Conservation (phyloP, 2,888 invertebrate species). For the Isoperla grammatica region DNA sequence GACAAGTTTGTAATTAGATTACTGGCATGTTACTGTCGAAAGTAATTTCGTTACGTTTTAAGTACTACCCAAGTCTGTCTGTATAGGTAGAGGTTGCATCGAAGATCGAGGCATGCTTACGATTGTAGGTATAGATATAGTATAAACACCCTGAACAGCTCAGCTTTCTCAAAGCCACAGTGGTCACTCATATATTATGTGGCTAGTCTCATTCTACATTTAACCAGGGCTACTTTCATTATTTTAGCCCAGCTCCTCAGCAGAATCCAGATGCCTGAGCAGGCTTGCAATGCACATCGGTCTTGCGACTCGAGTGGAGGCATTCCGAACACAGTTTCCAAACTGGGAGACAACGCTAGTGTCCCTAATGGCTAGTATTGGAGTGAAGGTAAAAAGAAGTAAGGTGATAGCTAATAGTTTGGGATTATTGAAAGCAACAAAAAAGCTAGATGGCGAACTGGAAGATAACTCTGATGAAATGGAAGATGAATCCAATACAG, state of each 20-base stretch:
- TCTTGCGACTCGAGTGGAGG: neutral
- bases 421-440: neutral
- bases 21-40: no score
- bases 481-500: neutral
- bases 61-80: no score
- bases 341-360: neutral
- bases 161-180: no score
- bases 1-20: no score
- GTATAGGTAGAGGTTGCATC: no score
- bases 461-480: neutral
- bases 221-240: neutral
- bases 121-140: no score
- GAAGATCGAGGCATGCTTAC: no score
- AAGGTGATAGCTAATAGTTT: neutral
- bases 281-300: neutral
- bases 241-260: neutral
- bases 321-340: slow-evolving; percentile 1
- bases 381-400: slow-evolving; percentile 4
- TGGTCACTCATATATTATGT: no score
- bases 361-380: neutral
- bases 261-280: neutral
- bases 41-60: no score
- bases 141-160: no score
- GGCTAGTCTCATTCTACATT: no score
- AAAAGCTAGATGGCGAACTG: neutral